Evolutionary conservation across 1,140 invertebrate species (phyloP).

Genomic region (Oncopeltus fasciatus): DNA sequence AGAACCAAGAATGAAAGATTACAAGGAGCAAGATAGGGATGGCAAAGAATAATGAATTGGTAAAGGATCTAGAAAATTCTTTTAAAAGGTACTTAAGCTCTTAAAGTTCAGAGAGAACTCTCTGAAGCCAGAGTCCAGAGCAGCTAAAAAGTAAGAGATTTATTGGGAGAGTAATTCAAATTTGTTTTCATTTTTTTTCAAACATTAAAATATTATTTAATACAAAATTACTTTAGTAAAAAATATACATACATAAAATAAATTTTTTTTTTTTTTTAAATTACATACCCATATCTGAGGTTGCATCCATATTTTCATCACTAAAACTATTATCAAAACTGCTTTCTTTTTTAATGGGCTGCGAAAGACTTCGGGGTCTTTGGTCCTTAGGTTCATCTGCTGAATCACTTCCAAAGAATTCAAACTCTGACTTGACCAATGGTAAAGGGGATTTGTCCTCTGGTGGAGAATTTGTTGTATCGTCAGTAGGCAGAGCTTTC

Average conservation of each 20-base stretch:
- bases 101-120: too few relatives aligned
- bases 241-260: background rate
- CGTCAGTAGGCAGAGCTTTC: background rate
- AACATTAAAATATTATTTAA: too few relatives aligned
- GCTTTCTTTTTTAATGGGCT: background rate
- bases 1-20: too few relatives aligned
- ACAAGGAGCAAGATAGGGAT: too few relatives aligned
- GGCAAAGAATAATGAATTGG: too few relatives aligned
- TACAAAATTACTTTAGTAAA: too few relatives aligned
- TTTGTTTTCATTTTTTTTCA: too few relatives aligned
- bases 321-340: background rate
- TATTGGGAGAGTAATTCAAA: too few relatives aligned
- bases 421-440: background rate
- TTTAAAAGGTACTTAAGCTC: too few relatives aligned
- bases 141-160: too few relatives aligned
- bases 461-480: background rate
- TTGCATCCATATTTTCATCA: slow-evolving; percentile 14
- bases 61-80: too few relatives aligned
- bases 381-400: background rate
- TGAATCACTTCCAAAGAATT: background rate
- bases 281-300: slow-evolving; percentile 6
- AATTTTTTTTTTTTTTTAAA: background rate
- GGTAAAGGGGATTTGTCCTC: background rate
- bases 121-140: too few relatives aligned
- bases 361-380: slow-evolving; percentile 3